A percentile compares a stretch with the other conserved stretches of the same genome.
These are phyloP conservation scores for Trichogramma pretiosum DNA, from an alignment of 1,140 invertebrate genomes.

Conservation along the genomic window DNA sequence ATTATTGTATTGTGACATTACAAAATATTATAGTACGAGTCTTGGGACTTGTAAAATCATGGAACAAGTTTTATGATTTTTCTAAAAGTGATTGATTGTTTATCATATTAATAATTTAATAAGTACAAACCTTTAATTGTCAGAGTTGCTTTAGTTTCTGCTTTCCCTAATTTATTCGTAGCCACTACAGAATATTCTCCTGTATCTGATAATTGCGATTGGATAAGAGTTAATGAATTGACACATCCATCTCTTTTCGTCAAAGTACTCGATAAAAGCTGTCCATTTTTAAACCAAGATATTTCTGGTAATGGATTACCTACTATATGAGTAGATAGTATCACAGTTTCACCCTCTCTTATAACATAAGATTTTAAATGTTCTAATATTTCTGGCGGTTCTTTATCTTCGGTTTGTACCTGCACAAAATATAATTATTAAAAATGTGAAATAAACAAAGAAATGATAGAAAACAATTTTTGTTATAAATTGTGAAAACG, in stretches of 20 bases:
- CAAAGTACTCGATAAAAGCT: constrained; percentile 50
- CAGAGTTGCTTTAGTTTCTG: constrained; percentile 64
- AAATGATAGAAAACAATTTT: background rate
- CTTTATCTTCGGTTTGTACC: constrained; percentile 61
- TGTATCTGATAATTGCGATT: constrained; percentile 56
- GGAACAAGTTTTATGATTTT: constrained; percentile 81
- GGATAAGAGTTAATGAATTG: constrained; percentile 58
- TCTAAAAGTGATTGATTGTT: constrained; percentile 77
- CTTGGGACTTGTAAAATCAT: no score
- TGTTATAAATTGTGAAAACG: no score
- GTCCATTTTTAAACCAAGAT: constrained; percentile 70
- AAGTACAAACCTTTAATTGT: constrained; percentile 69
- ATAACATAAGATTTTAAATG: constrained; percentile 64
- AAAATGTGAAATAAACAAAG: no score
- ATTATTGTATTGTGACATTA: constrained; percentile 60
- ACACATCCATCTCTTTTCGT: constrained; percentile 60
- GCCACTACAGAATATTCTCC: constrained; percentile 76
- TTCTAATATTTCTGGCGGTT: constrained; percentile 73
- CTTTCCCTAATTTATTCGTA: constrained; percentile 65
- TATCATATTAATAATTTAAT: constrained; percentile 35
- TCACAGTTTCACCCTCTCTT: constrained; percentile 67
- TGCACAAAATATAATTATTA: no score
- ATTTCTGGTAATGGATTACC: constrained; percentile 73
- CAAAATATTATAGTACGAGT: no score
- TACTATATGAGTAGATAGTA: constrained; percentile 66